These are phyloP conservation scores for Drosophila mayaguana DNA, from an alignment of 2,888 invertebrate species.

Conservation along the genomic window DNA sequence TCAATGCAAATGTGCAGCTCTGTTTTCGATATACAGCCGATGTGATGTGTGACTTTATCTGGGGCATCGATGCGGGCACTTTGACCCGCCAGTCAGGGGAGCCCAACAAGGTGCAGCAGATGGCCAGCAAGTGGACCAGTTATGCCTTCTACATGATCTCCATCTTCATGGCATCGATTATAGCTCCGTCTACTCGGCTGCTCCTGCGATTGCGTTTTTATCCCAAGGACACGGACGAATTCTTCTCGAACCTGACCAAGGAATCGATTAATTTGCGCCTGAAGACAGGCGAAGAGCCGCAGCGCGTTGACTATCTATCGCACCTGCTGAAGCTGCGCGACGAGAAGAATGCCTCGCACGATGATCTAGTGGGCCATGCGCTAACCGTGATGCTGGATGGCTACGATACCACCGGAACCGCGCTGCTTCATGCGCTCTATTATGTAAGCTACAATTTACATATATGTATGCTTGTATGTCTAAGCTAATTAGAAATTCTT, in stretches of 20 bases:
- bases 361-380: slow-evolving; percentile 79
- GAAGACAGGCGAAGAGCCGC: slow-evolving; percentile 36
- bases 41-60: slow-evolving; percentile 80
- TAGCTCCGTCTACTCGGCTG: slow-evolving; percentile 63
- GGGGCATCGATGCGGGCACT: slow-evolving; percentile 80
- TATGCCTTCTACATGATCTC: slow-evolving; percentile 59
- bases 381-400: slow-evolving; percentile 82
- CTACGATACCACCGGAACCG: slow-evolving; percentile 79
- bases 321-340: slow-evolving; percentile 75
- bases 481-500: neutral
- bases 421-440: slow-evolving; percentile 69
- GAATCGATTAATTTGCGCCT: slow-evolving; percentile 74
- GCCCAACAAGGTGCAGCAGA: slow-evolving; percentile 55
- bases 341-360: slow-evolving; percentile 69
- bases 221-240: slow-evolving; percentile 88
- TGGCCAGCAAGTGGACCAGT: slow-evolving; percentile 67
- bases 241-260: slow-evolving; percentile 73
- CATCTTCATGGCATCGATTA: slow-evolving; percentile 59
- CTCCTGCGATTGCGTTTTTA: slow-evolving; percentile 66
- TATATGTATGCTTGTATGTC: neutral
- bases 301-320: slow-evolving; percentile 79
- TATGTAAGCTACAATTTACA: slow-evolving; percentile 61
- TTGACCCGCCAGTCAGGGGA: slow-evolving; percentile 28
- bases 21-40: slow-evolving; percentile 74
- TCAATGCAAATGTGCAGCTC: no score